Evolutionary conservation across 2,113 vertebrate genomes (phyloP), one percentile per base, ranked within the genome.

Genomic region (Xenopus laevis): DNA sequence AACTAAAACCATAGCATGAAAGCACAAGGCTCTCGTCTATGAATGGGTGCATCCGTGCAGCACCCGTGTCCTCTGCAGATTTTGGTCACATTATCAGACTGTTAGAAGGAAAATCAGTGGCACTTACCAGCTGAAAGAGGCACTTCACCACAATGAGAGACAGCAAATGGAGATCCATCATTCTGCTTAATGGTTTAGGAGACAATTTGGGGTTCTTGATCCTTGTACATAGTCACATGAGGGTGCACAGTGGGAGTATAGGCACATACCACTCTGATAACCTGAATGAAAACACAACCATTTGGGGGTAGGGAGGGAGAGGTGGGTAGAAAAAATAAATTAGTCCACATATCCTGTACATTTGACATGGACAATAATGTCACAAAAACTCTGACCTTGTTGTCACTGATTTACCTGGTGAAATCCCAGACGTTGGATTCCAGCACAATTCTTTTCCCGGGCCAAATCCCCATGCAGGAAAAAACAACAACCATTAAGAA

Each of bases 51-150:
- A 40, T 40, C 33, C 33, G 6, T 6, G 33, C 33, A 40, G 33
- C 33, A 40, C 33, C 33, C 6, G 33, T 40, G 33, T 9, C 33
- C 33, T 7, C 1, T 6, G 3, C n/a, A n/a, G n/a, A n/a, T n/a
- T n/a, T n/a, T n/a, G n/a, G n/a, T n/a, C 33, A 3, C 33, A 9
- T 2, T 7, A 40, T 27, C 23, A 27, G 23, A 27, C 23, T 27
- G 4, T 27, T 1, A 40, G 8, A 40, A 7, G 33, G 33, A 60
- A 21, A 60, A 23, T 4, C 45, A 21, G 23, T 1, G 12, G 60
- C 64, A 88, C 94, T 96, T 90, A 98, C 96, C 90, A 95, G 92
- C 82, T 94, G 92, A 78, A 97, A 91, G 79, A 93, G 84, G 77
- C 92, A 86, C n/a, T 96, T 86, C 73, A 93, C 80, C 82, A 94